These are phyloP conservation scores for Aphis craccivora DNA, from an alignment of 1,140 invertebrate species.

Conservation along the genomic window DNA sequence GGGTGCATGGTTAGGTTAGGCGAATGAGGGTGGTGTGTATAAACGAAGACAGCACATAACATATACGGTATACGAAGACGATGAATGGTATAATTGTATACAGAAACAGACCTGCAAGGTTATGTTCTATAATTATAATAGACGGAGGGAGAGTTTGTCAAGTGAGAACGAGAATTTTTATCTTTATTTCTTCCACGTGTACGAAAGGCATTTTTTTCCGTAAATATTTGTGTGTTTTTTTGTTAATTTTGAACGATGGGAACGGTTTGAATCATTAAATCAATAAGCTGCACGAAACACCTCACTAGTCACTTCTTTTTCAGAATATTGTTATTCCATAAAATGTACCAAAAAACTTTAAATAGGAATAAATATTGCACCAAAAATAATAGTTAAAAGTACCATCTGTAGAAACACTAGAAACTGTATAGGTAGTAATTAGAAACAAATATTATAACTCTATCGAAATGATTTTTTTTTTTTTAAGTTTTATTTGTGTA, in stretches of 20 bases:
- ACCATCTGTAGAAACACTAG: background rate
- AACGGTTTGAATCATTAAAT: background rate
- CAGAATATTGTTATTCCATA: background rate
- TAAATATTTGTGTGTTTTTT: background rate
- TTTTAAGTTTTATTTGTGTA: background rate
- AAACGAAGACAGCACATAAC: background rate
- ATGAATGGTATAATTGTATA: background rate
- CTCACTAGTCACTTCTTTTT: background rate
- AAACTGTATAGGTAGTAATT: background rate
- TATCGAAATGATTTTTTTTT: background rate
- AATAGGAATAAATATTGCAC: background rate
- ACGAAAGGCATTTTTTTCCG: background rate
- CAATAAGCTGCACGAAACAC: background rate
- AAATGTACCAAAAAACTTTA: no score
- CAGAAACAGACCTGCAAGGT: background rate
- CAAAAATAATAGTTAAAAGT: background rate
- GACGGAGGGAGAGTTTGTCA: background rate
- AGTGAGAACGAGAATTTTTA: slow-evolving; percentile 1
- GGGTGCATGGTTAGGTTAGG: background rate
- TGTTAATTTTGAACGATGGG: background rate
- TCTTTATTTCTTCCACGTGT: background rate
- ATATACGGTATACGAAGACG: background rate
- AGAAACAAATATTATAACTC: background rate
- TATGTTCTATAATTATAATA: slow-evolving; percentile 6
- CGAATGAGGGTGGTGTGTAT: background rate